These are phyloP conservation scores for Mycteria americana DNA, from an alignment of 2,797 vertebrate species.

Conservation along the genomic window DNA sequence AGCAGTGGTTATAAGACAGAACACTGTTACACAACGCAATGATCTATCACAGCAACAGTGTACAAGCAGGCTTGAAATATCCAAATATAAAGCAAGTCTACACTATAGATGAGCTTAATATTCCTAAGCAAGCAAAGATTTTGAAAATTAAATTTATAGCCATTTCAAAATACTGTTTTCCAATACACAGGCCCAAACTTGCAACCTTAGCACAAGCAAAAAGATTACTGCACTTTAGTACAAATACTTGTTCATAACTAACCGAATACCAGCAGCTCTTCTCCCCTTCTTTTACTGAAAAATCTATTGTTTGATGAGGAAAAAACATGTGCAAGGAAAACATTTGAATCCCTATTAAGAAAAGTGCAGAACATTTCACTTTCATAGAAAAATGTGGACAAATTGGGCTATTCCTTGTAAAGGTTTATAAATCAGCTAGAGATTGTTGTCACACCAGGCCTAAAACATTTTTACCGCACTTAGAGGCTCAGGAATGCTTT, in stretches of 20 bases:
- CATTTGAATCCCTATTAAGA: not conserved
- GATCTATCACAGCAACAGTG: not conserved
- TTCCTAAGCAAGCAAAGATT: not conserved
- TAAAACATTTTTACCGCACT: conserved; percentile 1
- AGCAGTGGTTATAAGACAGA: not conserved
- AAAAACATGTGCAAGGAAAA: not conserved
- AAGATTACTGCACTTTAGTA: not conserved
- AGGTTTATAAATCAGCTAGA: not conserved
- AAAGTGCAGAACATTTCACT: not conserved
- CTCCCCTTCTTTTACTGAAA: not conserved
- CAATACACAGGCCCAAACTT: not conserved
- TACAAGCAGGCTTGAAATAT: not conserved
- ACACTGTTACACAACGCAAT: not conserved
- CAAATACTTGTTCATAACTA: not conserved
- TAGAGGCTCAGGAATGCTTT: conserved; percentile 32
- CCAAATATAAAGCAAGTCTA: not conserved
- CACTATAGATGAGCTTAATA: not conserved
- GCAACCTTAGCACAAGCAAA: not conserved
- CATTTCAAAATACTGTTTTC: not conserved
- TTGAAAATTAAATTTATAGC: not conserved
- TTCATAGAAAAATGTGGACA: not conserved
- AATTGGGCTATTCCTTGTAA: not conserved
- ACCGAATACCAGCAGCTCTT: not conserved
- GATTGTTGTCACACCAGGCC: not conserved
- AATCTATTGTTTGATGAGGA: not conserved